A percentile compares a stretch with the other conserved stretches of the same genome.
Conservation (phyloP, 2,113 vertebrate species). For the Leptobrachium ailaonicum region DNA sequence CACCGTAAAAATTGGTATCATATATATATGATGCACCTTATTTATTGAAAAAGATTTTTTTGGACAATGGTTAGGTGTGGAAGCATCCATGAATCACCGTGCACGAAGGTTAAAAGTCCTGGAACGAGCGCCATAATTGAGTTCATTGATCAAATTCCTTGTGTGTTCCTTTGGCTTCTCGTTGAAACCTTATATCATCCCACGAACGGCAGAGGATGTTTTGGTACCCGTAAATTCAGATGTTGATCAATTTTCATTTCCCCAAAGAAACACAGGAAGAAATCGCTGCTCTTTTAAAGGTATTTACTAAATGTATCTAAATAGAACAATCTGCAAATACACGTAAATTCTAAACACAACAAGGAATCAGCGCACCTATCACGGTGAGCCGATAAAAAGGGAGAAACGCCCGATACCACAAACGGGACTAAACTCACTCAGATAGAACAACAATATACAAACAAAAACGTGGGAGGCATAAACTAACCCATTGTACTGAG, state of each 20-base stretch:
- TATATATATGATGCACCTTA: constrained; percentile 59
- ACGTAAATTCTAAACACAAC: too few relatives aligned
- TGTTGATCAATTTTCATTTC: background rate
- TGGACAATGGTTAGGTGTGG: constrained; percentile 69
- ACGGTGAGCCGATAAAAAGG: too few relatives aligned
- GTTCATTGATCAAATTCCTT: constrained; percentile 84
- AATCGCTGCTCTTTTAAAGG: background rate
- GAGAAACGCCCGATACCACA: too few relatives aligned
- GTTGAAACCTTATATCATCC: constrained; percentile 39
- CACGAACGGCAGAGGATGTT: constrained; percentile 48
- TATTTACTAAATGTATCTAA: background rate
- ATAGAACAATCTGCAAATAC: background rate
- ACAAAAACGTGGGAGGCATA: too few relatives aligned
- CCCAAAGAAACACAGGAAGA: background rate
- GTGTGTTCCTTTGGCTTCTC: constrained; percentile 14
- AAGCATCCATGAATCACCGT: constrained; percentile 70
- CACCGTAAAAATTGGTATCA: constrained; percentile 65
- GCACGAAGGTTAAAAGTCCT: constrained; percentile 66
- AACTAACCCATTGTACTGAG: too few relatives aligned
- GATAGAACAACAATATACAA: too few relatives aligned
- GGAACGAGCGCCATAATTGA: constrained; percentile 79
- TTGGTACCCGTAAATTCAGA: constrained; percentile 37
- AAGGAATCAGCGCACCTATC: too few relatives aligned
- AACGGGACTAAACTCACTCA: too few relatives aligned
- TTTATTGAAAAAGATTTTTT: constrained; percentile 75